Percentiles rank a stretch among this genome's conserved stretches.
Evolutionary conservation across 2,888 invertebrate genomes (phyloP).

Genomic region (Tromatobia lineatoria): DNA sequence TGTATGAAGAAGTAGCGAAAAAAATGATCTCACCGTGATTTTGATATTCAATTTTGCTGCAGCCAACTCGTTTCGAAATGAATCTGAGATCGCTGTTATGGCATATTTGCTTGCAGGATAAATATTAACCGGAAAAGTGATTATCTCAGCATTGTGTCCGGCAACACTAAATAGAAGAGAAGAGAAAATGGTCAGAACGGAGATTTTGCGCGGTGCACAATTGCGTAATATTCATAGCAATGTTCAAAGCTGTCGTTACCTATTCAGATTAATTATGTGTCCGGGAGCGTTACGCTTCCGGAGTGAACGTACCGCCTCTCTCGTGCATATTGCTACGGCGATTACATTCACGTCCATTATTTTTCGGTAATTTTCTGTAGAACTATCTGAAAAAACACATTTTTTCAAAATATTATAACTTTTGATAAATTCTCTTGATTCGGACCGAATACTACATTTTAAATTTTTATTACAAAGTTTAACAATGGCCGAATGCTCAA

Average conservation of each 20-base stretch:
- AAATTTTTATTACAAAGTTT: too few species aligned
- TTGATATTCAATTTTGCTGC: constrained; percentile 83
- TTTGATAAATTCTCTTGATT: too few species aligned
- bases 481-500: too few species aligned
- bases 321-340: constrained; percentile 87
- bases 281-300: constrained; percentile 86
- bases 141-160: constrained; percentile 78
- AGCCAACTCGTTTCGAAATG: constrained; percentile 86
- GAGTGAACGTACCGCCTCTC: constrained; percentile 87
- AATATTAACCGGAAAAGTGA: constrained; percentile 78
- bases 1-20: not conserved
- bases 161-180: constrained; percentile 73
- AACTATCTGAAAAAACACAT: constrained; percentile 64
- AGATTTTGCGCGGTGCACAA: not conserved
- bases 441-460: too few species aligned
- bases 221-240: not conserved
- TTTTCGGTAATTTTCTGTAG: constrained; percentile 81
- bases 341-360: constrained; percentile 87
- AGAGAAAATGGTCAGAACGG: not conserved
- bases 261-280: constrained; percentile 89
- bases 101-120: constrained; percentile 87
- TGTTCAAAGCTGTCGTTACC: constrained; percentile 81
- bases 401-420: not conserved
- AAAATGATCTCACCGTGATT: constrained; percentile 80
- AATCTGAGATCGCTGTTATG: constrained; percentile 86